A percentile compares a stretch with the other conserved stretches of the same genome.
Evolutionary conservation across 2,797 vertebrate species (phyloP).

Genomic region (Smutsia gigantea): DNA sequence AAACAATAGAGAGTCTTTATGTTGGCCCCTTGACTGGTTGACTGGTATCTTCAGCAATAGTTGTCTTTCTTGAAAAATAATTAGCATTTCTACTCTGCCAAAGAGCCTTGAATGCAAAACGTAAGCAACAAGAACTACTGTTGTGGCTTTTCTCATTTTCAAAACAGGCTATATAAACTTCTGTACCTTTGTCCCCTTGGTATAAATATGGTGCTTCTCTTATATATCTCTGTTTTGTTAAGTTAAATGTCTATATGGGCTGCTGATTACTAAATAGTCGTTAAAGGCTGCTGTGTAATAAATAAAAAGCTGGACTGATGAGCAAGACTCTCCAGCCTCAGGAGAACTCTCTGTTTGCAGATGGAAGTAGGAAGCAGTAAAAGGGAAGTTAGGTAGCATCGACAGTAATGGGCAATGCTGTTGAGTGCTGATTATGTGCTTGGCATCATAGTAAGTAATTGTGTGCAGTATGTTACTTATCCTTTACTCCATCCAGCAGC

Average conservation of each 20-base stretch:
- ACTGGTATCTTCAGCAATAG: neutral
- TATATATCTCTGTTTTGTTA: neutral
- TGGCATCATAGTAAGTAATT: neutral
- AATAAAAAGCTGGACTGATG: neutral
- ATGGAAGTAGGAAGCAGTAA: neutral
- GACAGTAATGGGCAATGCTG: neutral
- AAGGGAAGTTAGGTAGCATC: neutral
- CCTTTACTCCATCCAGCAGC: neutral
- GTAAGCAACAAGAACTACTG: neutral
- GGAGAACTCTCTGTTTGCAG: neutral
- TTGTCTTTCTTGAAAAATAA: neutral
- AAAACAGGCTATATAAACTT: neutral
- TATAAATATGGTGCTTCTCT: neutral
- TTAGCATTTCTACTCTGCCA: neutral
- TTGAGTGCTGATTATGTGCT: neutral
- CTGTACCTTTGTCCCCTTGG: neutral
- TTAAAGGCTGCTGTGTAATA: neutral
- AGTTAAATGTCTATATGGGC: neutral
- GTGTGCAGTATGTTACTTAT: neutral
- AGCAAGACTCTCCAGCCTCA: neutral
- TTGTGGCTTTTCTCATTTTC: neutral
- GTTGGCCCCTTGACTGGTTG: neutral
- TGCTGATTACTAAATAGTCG: neutral
- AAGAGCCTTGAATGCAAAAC: neutral
- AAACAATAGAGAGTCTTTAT: neutral